Conservation (phyloP, 2,888 invertebrate species). For the Drosophila anomelani region DNA sequence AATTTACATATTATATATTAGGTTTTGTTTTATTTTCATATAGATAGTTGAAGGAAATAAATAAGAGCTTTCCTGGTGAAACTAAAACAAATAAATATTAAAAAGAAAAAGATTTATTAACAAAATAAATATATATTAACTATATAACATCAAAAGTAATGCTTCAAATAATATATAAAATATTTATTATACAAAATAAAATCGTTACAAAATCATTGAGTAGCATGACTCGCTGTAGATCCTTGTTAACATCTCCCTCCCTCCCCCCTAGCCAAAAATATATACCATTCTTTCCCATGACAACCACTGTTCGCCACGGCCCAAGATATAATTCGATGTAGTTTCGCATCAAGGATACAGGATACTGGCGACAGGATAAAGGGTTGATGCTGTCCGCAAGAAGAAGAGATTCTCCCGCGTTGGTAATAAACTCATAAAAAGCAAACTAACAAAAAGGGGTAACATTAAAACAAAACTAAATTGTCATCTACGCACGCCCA, state of each 20-base stretch:
- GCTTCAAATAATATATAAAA: no score
- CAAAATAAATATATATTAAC: neutral
- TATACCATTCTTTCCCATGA: neutral
- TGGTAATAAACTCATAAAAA: conserved; percentile 80
- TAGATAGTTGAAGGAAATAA: no score
- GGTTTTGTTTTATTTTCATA: neutral
- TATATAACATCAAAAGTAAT: neutral
- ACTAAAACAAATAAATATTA: neutral
- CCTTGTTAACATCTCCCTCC: neutral
- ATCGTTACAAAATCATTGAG: no score
- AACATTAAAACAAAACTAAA: conserved; percentile 77
- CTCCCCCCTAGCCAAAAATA: neutral
- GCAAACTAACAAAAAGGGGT: conserved; percentile 55
- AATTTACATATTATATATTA: no score
- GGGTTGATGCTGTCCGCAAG: conserved; percentile 18
- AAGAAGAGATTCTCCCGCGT: neutral
- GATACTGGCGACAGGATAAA: neutral
- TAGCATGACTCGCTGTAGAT: neutral
- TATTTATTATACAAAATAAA: neutral
- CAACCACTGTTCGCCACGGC: conserved; percentile 12
- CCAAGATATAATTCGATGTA: conserved; percentile 13
- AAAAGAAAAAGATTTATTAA: neutral
- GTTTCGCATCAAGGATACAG: conserved; percentile 3
- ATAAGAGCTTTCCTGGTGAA: neutral
- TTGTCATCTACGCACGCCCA: conserved; percentile 65